A percentile compares a stretch with the other conserved stretches of the same genome.
Evolutionary conservation across 2,888 invertebrate genomes (phyloP).

Genomic region (Epiperipatus broadwayi): DNA sequence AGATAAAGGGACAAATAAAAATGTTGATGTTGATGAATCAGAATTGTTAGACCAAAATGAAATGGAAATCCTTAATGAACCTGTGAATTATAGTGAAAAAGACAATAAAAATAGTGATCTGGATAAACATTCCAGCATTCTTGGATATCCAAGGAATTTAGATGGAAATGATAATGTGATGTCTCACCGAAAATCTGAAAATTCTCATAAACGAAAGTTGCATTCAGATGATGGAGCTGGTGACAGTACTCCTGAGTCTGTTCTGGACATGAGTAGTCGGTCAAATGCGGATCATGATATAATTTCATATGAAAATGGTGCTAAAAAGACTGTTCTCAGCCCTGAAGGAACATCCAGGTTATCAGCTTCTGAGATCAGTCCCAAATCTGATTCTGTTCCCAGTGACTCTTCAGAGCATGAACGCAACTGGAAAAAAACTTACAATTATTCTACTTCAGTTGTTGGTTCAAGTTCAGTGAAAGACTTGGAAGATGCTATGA

Average conservation of each 20-base stretch:
- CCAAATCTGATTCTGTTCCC: conserved; percentile 20
- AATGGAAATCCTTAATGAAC: conserved; percentile 8
- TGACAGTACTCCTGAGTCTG: neutral
- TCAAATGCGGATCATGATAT: too few relatives aligned
- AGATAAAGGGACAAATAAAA: too few relatives aligned
- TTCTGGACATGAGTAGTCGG: too few relatives aligned
- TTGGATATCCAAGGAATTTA: too few relatives aligned
- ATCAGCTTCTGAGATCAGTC: conserved; percentile 15
- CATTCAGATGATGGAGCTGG: neutral
- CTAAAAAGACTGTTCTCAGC: conserved; percentile 14
- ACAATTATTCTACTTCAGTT: neutral
- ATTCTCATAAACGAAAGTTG: conserved; percentile 6
- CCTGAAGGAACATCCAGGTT: conserved; percentile 13
- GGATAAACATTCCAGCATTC: too few relatives aligned
- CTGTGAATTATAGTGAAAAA: conserved; percentile 11
- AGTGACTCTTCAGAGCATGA: conserved; percentile 14
- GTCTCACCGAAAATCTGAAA: neutral
- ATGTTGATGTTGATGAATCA: too few relatives aligned
- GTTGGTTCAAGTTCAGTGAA: too few relatives aligned
- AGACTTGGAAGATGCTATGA: conserved; percentile 88
- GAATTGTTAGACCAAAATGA: conserved; percentile 12
- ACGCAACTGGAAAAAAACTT: conserved; percentile 9
- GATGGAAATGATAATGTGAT: too few relatives aligned
- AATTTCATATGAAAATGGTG: neutral
- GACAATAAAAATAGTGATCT: conserved; percentile 9